Evolutionary conservation across 2,888 invertebrate genomes (phyloP).

Genomic region (Hypolimnas misippus): DNA sequence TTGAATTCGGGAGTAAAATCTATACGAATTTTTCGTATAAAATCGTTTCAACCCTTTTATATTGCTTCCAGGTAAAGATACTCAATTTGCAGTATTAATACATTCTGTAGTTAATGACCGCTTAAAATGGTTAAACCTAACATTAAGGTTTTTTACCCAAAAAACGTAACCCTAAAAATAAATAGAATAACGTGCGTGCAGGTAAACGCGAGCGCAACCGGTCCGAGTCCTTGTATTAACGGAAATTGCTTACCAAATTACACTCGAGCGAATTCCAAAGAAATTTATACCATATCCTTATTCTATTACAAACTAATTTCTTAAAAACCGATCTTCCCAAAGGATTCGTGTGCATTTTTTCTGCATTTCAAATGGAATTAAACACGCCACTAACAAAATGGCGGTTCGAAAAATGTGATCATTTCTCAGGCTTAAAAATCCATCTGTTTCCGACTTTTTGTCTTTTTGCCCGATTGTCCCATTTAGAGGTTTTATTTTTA

Average conservation of each 20-base stretch:
- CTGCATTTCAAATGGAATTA: slow-evolving; percentile 56
- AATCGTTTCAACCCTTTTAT: too few species aligned
- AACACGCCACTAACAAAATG: slow-evolving; percentile 55
- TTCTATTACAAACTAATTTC: slow-evolving; percentile 29
- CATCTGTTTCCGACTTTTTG: slow-evolving; percentile 25
- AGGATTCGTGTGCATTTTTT: slow-evolving; percentile 57
- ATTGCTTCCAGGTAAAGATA: too few species aligned
- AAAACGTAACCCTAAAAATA: slow-evolving; percentile 29
- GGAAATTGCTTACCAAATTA: slow-evolving; percentile 70
- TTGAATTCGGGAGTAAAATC: too few species aligned
- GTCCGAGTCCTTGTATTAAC: slow-evolving; percentile 62
- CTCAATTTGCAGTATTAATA: too few species aligned
- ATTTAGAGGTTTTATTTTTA: neutral
- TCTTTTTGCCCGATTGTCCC: neutral
- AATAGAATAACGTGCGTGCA: slow-evolving; percentile 59
- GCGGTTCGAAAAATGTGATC: slow-evolving; percentile 26
- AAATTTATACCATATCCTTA: slow-evolving; percentile 46
- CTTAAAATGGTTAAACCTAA: neutral
- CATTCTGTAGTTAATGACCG: neutral
- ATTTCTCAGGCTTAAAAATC: slow-evolving; percentile 12
- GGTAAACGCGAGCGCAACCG: slow-evolving; percentile 66
- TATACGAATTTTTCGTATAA: too few species aligned
- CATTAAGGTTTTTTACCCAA: neutral
- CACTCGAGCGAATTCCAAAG: slow-evolving; percentile 42
- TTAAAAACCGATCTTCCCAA: slow-evolving; percentile 20